A percentile compares a stretch with the other conserved stretches of the same genome.
Evolutionary conservation across 2,888 invertebrate species (phyloP).

Genomic region (Meteorus cinctellus): DNA sequence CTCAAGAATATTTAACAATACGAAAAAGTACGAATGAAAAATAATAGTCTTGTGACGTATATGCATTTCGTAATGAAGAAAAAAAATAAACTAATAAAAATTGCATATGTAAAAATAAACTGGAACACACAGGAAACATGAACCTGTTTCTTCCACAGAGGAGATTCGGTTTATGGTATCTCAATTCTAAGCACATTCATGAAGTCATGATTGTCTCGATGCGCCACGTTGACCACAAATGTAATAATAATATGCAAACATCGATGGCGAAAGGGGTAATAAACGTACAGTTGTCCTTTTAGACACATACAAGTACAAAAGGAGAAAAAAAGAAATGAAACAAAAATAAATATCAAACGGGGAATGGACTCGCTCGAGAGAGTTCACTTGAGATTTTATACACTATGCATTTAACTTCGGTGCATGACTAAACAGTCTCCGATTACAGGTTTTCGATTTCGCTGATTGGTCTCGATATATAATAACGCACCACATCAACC

Average conservation of each 20-base stretch:
- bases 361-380: constrained; percentile 24
- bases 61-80: constrained; percentile 14
- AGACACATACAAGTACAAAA: not conserved
- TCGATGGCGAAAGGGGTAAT: not conserved
- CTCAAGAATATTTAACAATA: no score
- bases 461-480: not conserved
- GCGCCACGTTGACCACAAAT: constrained; percentile 58
- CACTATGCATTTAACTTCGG: not conserved
- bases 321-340: not conserved
- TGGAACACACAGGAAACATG: constrained; percentile 30
- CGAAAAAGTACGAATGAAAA: not conserved
- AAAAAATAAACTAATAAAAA: constrained; percentile 16
- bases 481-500: not conserved
- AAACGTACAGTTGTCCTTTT: not conserved
- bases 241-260: constrained; percentile 10
- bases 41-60: not conserved
- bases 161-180: constrained; percentile 60
- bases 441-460: constrained; percentile 25
- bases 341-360: constrained; percentile 19
- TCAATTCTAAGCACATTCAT: constrained; percentile 53
- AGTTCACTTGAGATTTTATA: not conserved
- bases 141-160: constrained; percentile 47
- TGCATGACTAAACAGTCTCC: constrained; percentile 8
- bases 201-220: constrained; percentile 52
- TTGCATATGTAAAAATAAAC: constrained; percentile 19